Evolutionary conservation across 1,140 invertebrate species (phyloP), one percentile per base, ranked within the genome.

Genomic region (Atopsyche davidsoni): DNA sequence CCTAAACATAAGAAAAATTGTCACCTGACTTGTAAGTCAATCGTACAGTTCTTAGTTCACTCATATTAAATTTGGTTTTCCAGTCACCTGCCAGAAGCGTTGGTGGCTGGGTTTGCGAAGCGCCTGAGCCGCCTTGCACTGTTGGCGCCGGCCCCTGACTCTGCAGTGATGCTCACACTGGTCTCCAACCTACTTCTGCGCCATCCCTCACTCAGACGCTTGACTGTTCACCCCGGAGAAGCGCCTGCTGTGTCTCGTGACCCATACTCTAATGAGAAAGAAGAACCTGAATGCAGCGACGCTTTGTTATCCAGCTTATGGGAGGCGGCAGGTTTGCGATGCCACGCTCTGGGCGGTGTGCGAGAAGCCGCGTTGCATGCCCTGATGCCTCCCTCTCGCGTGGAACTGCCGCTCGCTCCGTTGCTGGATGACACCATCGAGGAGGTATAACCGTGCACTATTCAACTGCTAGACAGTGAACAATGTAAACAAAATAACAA

Each of bases 91-190:
- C 92, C 94, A 0, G 87, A 93, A 62, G 82, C 85, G 56, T 66
- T 97, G 44, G 92, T 96, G 6, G 95, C 92, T 0, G 89, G 93
- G 2, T 98, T 98, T 72, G 83, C 83, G 2, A 98, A 98, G 72
- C 81, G 87, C 45, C 68, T 96, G 28, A 79, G 91, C 0, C 80
- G 94, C 7, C 72, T 98, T 25, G 79, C 85, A 10, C 72, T 98
- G 2, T 73, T 84, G 18, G 91, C 92, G 17, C 85, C 87, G 13
- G 79, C 89, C 1, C 82, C 86, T 51, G 87, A 90, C 63, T 80
- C 91, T 16, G 69, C 81, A 4, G 80, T 90, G 16, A 79, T 96
- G 55, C 73, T 94, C 50, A 78, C 85, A 14, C 87, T 97, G 40
- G 81, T 97, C 28, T 81, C 82, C 14, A 96, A 97, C 72, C 69